phyloP scores from a whole-genome alignment of 1,140 invertebrate species.

The Chlorops oryzae region DNA sequence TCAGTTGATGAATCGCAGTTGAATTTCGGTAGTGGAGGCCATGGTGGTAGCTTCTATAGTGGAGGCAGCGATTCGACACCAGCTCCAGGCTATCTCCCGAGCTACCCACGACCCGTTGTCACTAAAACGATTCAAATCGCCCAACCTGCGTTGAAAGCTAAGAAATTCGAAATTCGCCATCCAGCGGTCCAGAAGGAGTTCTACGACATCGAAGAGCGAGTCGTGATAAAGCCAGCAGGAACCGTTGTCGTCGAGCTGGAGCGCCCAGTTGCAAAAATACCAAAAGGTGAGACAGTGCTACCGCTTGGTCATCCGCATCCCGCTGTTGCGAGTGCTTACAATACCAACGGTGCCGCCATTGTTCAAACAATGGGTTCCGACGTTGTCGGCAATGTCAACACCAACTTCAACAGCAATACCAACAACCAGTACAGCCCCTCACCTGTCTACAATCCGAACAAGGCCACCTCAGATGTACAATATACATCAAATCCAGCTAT shows the following conservation, averaged over 20 bases:
- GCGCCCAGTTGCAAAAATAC: constrained; percentile 55
- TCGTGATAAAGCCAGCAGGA: constrained; percentile 58
- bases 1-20: constrained; percentile 22
- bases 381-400: neutral
- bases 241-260: constrained; percentile 58
- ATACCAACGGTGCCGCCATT: constrained; percentile 25
- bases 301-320: constrained; percentile 41
- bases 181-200: constrained; percentile 62
- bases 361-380: no score
- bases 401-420: constrained; percentile 14
- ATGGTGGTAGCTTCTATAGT: constrained; percentile 9
- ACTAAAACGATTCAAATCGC: constrained; percentile 45
- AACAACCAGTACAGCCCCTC: constrained; percentile 4
- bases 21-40: no score
- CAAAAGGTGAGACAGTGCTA: constrained; percentile 48
- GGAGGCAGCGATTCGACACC: neutral
- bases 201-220: constrained; percentile 60
- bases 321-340: constrained; percentile 36
- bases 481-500: constrained; percentile 19
- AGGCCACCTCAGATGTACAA: constrained; percentile 1
- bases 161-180: constrained; percentile 52
- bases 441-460: neutral
- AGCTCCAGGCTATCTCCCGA: constrained; percentile 12
- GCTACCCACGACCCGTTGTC: constrained; percentile 27
- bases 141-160: constrained; percentile 42